Evolutionary conservation across 1,140 invertebrate species (phyloP), one percentile per base, ranked within the genome.

Genomic region (Drosophila aff.): DNA sequence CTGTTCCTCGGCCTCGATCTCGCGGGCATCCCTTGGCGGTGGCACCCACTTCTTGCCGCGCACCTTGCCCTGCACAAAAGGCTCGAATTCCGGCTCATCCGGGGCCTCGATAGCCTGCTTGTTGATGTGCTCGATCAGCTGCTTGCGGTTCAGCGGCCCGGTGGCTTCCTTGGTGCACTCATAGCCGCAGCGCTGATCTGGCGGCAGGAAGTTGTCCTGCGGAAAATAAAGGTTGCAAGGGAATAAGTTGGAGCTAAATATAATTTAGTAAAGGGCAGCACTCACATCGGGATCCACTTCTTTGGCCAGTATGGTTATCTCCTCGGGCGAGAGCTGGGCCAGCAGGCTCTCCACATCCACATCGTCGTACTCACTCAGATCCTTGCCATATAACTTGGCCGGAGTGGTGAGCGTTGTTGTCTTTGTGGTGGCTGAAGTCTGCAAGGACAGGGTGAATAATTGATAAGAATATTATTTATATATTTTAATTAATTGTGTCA

Each of bases 261-360:
- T 9, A 10, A 0, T 15, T 15, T 18, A 3, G 1, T 4, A 10
- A 38, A 3, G 4, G 1, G 18, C 0, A 4, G 0, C 21, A 79
- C 97, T 98, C 95, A 99, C 98, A 95, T 99, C 99, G 80, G 99
- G 99, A 95, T 99, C 99, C 71, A 99, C 98, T 95, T 99, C 99
- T 94, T 98, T 98, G 82, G 98, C 98, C 69, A 99, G 95, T 93
- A 99, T 97, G 84, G 98, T 98, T 55, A 99, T 96, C 94, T 99
- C 99, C 93, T 99, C 99, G 16, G 96, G 95, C 63, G 98, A 97
- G 50, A 99, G 95, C 92, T 99, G 98, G 43, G 97, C 95, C 77
- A 99, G 94, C n/a, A 99, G 94, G 82, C 98, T 97, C 93, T 99
- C 99, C 65, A 99, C 97, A 93, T 99, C 98, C 85, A 99, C 96